Percentiles rank a stretch among this genome's conserved stretches.
Evolutionary conservation across 2,797 vertebrate species (phyloP).

Genomic region (Eleutherodactylus coqui): DNA sequence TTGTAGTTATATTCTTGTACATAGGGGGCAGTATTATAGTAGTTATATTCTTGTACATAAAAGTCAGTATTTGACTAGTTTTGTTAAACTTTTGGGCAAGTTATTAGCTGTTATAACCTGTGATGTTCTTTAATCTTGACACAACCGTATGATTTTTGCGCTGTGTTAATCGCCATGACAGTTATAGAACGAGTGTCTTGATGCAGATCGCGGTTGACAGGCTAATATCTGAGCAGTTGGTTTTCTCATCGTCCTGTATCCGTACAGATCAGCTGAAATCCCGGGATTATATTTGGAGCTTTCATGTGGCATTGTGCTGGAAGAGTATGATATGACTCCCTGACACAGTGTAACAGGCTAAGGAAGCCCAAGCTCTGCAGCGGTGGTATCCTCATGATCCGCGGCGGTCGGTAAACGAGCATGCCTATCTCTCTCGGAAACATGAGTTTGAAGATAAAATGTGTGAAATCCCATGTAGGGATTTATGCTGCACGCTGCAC

Average conservation of each 20-base stretch:
- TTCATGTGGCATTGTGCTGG: conserved; percentile 67
- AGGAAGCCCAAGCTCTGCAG: conserved; percentile 55
- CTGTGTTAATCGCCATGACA: neutral
- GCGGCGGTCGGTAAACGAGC: conserved; percentile 71
- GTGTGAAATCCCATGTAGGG: conserved; percentile 63
- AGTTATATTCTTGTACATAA: neutral
- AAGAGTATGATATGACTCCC: conserved; percentile 71
- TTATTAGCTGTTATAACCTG: neutral
- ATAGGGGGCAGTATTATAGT: neutral
- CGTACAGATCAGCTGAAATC: conserved; percentile 63
- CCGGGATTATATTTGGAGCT: conserved; percentile 66
- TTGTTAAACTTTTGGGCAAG: neutral
- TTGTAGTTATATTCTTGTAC: neutral
- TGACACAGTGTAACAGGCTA: conserved; percentile 76
- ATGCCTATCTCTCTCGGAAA: conserved; percentile 71
- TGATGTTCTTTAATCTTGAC: neutral
- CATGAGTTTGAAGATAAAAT: conserved; percentile 69
- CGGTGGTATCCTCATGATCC: conserved; percentile 64
- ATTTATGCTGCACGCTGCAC: conserved; percentile 73
- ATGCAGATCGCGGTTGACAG: conserved; percentile 20
- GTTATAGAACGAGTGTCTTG: neutral
- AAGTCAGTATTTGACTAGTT: neutral
- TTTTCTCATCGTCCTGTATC: conserved; percentile 25
- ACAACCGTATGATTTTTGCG: neutral
- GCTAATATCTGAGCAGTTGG: conserved; percentile 21